Evolutionary conservation across 2,797 vertebrate genomes (phyloP).

Genomic region (Ambastaia sidthimunki): DNA sequence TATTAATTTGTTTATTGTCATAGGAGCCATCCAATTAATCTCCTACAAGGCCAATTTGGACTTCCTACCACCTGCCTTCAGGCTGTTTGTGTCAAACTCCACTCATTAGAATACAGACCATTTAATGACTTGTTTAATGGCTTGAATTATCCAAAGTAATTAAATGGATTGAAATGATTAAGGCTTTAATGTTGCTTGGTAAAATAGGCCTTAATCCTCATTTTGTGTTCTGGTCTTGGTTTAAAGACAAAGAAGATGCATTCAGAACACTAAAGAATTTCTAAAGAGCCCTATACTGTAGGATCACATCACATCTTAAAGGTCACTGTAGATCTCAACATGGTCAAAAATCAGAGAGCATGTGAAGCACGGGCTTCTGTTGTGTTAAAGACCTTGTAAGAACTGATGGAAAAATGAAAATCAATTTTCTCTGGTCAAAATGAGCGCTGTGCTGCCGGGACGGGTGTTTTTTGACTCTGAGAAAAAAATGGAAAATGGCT

Average conservation of each 20-base stretch:
- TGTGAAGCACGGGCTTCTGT: background rate
- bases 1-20: constrained; percentile 45
- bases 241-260: background rate
- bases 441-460: background rate
- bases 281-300: background rate
- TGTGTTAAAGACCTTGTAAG: constrained; percentile 2
- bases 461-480: background rate
- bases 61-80: background rate
- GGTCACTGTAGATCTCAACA: constrained; percentile 18
- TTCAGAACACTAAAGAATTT: background rate
- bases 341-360: constrained; percentile 3
- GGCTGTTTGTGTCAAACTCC: background rate
- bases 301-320: background rate
- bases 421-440: constrained; percentile 23
- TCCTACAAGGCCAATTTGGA: constrained; percentile 23
- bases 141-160: background rate
- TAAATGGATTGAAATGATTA: constrained; percentile 17
- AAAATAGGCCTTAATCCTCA: background rate
- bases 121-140: constrained; percentile 6
- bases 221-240: background rate
- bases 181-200: background rate
- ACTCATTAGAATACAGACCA: background rate
- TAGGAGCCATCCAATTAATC: constrained; percentile 29
- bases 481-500: constrained; percentile 16
- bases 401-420: constrained; percentile 27